Conservation (phyloP, 2,797 vertebrate species). For the Knipowitschia caucasica region DNA sequence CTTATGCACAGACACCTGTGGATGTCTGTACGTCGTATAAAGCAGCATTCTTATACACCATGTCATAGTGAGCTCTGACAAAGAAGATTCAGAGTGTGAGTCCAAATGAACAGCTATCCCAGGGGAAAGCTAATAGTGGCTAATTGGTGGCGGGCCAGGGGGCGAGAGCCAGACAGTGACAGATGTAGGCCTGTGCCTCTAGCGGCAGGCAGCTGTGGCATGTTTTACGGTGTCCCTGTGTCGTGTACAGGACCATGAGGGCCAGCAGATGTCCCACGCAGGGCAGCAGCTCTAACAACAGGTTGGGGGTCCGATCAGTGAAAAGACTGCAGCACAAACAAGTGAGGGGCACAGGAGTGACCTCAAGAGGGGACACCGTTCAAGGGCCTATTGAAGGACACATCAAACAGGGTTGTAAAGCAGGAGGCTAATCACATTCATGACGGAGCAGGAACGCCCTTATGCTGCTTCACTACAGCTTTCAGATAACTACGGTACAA, state of each 20-base stretch:
- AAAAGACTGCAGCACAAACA: slow-evolving; percentile 66
- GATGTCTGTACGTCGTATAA: slow-evolving; percentile 8
- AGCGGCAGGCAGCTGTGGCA: slow-evolving; percentile 68
- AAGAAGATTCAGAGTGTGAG: slow-evolving; percentile 45
- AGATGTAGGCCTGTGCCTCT: slow-evolving; percentile 72
- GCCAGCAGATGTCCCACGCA: slow-evolving; percentile 74
- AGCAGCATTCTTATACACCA: slow-evolving; percentile 41
- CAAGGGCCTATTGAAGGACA: slow-evolving; percentile 37
- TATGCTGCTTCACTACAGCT: slow-evolving; percentile 13
- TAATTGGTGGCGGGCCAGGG: slow-evolving; percentile 76
- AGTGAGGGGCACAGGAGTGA: slow-evolving; percentile 52
- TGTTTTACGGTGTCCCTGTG: slow-evolving; percentile 25
- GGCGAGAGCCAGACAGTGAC: slow-evolving; percentile 70
- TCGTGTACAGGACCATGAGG: slow-evolving; percentile 47
- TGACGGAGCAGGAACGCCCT: slow-evolving; percentile 28
- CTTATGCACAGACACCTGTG: neutral
- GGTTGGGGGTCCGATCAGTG: slow-evolving; percentile 59
- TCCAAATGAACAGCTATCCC: slow-evolving; percentile 70
- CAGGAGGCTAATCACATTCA: slow-evolving; percentile 34
- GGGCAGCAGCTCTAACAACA: slow-evolving; percentile 65
- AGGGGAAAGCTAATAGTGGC: slow-evolving; percentile 70
- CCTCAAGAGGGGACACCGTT: slow-evolving; percentile 52
- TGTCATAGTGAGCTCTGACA: slow-evolving; percentile 37
- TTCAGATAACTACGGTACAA: too few relatives aligned
- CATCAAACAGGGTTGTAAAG: slow-evolving; percentile 46